phyloP scores from a whole-genome alignment of 2,797 vertebrate species.

The Pteropus rufus region DNA sequence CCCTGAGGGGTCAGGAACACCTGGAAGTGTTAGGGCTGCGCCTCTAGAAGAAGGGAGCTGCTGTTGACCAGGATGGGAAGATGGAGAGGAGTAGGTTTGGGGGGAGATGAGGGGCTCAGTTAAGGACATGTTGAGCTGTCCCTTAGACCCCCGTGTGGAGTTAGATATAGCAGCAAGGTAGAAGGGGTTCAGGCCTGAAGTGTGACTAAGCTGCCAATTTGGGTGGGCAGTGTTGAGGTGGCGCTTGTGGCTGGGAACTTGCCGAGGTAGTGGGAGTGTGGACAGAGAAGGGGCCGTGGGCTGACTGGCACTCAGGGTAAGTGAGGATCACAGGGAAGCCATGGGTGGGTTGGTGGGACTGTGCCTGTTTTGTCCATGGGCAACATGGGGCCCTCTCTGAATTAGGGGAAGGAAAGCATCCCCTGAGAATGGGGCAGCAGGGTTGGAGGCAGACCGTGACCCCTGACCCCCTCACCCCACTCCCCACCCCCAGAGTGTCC shows the following conservation, averaged over 20 bases:
- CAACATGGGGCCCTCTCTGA: not conserved
- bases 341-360: not conserved
- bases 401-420: not conserved
- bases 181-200: not conserved
- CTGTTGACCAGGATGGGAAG: fast-evolving
- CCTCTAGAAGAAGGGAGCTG: fast-evolving
- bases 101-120: not conserved
- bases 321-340: not conserved
- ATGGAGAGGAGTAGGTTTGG: not conserved
- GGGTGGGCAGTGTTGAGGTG: not conserved
- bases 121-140: fast-evolving
- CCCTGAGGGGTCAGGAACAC: not conserved
- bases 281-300: not conserved
- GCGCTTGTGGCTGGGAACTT: not conserved
- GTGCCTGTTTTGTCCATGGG: not conserved
- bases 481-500: slow-evolving; percentile 84
- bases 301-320: no score
- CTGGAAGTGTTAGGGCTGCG: not conserved
- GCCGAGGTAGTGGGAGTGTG: no score
- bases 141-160: fast-evolving
- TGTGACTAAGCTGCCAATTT: fast-evolving
- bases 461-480: not conserved
- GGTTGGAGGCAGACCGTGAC: not conserved
- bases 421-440: not conserved
- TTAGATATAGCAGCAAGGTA: fast-evolving